phyloP scores from a whole-genome alignment of 2,888 invertebrate genomes.

The Galerucella calmariensis region DNA sequence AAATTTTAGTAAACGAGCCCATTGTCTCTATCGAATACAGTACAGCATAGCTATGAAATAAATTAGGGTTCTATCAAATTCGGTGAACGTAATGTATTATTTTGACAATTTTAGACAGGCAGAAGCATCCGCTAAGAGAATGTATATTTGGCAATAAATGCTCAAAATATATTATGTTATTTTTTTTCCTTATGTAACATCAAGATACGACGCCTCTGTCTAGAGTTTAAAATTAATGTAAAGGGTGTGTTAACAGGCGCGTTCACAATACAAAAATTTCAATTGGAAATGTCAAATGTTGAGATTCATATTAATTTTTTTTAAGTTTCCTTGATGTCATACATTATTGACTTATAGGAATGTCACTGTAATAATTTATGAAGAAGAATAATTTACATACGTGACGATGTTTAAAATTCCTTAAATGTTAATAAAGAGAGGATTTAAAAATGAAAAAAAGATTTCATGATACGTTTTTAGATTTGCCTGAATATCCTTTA shows the following conservation, averaged over 20 bases:
- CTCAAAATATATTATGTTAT: too few relatives aligned
- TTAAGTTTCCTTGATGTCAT: background rate
- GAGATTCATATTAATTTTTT: background rate
- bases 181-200: background rate
- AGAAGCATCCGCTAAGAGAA: too few relatives aligned
- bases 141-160: too few relatives aligned
- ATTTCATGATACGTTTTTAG: background rate
- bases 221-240: background rate
- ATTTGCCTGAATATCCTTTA: too few relatives aligned
- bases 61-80: too few relatives aligned
- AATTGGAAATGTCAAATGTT: constrained; percentile 2
- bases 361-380: background rate
- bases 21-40: too few relatives aligned
- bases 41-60: too few relatives aligned
- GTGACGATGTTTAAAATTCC: background rate
- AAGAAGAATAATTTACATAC: background rate
- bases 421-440: background rate
- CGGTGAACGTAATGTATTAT: too few relatives aligned
- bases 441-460: background rate
- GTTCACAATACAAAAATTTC: background rate
- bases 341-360: constrained; percentile 2
- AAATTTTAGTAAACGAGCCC: too few relatives aligned
- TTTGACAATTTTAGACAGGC: too few relatives aligned
- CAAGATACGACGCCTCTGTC: background rate
- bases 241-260: constrained; percentile 3